Evolutionary conservation across 1,140 invertebrate genomes (phyloP), one percentile per base, ranked within the genome.

Genomic region (Marisa cornuarietis): DNA sequence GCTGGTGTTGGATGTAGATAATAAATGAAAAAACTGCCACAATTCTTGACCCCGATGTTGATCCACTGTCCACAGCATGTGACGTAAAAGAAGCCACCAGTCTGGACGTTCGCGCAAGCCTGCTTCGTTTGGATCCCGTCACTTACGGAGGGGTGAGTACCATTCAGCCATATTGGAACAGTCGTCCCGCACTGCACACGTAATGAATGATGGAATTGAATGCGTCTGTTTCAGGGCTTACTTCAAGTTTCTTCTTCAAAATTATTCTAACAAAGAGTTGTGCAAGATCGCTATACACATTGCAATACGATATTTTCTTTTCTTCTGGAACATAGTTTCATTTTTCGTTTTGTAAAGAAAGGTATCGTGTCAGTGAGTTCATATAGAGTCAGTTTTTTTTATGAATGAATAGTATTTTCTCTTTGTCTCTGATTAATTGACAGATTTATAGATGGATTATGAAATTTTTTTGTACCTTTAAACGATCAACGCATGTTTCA

Each of bases 61-160:
- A 80, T 20, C 18, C 42, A 63, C 5, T 76, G 54, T 24, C 83
- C 73, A 75, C 84, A 85, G 51, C 84, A 85, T 1, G 42, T 26
- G 0, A 22, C 69, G 63, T 26, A 79, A 51, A 83, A 76, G 14
- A 4, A 14, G 11, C 8, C 18, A 22, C 24, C 58, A 54, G 26
- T 81, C 8, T 51, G 31, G 71, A 73, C 54, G 24, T 73, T 84
- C 20, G 83, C 83, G 72, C 87, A 88, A n/a, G 80, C 87, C 24
- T 75, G 72, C 26, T 78, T 81, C 78, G 82, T 83, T 13, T 84
- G 83, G 18, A 87, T 81, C n/a, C 85, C 87, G 49, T 88, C 88
- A 58, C 81, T 83, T 51, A 83, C 79, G 24, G 71, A 77, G 11
- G 88, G 88, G 71, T 83, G 68, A 31, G 51, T 31, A 20, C 82